Evolutionary conservation across 2,113 vertebrate species (phyloP).

Genomic region (Nerophis lumbriciformis): DNA sequence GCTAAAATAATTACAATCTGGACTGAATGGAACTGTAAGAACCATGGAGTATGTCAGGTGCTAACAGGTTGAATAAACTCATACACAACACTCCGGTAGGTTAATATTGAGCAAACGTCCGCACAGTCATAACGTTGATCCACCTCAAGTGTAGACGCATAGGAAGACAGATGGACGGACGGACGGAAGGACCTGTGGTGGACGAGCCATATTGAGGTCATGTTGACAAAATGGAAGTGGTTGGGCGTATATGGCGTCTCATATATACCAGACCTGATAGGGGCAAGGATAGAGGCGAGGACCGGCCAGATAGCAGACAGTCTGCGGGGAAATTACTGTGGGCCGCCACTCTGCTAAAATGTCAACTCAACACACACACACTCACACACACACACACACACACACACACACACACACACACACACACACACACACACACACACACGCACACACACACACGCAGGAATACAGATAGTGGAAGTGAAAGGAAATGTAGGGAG

Average conservation of each 20-base stretch:
- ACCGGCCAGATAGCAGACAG: constrained; percentile 51
- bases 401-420: constrained; percentile 17
- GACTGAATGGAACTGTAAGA: no score
- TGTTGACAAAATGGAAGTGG: constrained; percentile 48
- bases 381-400: constrained; percentile 19
- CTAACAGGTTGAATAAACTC: no score
- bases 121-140: constrained; percentile 16
- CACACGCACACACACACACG: constrained; percentile 23
- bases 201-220: constrained; percentile 50
- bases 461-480: background rate
- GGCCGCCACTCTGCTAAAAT: constrained; percentile 44
- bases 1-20: no score
- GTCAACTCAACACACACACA: constrained; percentile 48
- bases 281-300: constrained; percentile 4
- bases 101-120: constrained; percentile 40
- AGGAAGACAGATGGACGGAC: constrained; percentile 1
- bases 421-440: constrained; percentile 13
- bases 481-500: constrained; percentile 7
- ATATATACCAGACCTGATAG: constrained; percentile 26
- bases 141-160: background rate
- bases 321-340: constrained; percentile 62
- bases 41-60: no score
- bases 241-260: constrained; percentile 33
- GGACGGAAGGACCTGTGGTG: constrained; percentile 15
- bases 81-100: background rate